Conservation (phyloP, 2,888 invertebrate species). For the Elgonia sp. region DNA sequence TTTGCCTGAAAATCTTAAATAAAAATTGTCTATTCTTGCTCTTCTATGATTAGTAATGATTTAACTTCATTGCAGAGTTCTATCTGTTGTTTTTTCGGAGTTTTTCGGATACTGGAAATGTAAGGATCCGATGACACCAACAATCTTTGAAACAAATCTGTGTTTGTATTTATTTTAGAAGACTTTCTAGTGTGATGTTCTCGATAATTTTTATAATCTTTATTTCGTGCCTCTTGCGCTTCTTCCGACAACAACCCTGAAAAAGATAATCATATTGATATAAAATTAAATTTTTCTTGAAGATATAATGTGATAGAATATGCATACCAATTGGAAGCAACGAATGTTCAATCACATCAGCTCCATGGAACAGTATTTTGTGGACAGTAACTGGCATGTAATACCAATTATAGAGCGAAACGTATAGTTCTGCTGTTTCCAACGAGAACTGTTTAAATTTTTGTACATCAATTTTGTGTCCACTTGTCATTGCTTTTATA, state of each 20-base stretch:
- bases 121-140: constrained; percentile 46
- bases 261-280: neutral
- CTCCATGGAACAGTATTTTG: constrained; percentile 52
- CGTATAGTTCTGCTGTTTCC: constrained; percentile 31
- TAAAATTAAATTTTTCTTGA: too few relatives aligned
- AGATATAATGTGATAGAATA: neutral
- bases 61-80: too few relatives aligned
- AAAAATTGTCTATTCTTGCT: too few relatives aligned
- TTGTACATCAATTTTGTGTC: constrained; percentile 43
- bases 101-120: constrained; percentile 15
- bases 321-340: constrained; percentile 44
- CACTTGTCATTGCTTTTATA: constrained; percentile 41
- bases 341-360: constrained; percentile 41
- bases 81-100: too few relatives aligned
- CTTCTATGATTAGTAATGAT: too few relatives aligned
- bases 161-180: constrained; percentile 40
- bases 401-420: constrained; percentile 48
- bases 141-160: constrained; percentile 42
- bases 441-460: constrained; percentile 28
- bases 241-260: constrained; percentile 31
- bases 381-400: constrained; percentile 53
- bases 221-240: constrained; percentile 50
- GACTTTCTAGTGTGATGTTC: constrained; percentile 53
- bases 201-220: constrained; percentile 51
- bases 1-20: too few relatives aligned